Evolutionary conservation across 2,113 vertebrate species (phyloP).

Genomic region (Oxyruncus cristatus): DNA sequence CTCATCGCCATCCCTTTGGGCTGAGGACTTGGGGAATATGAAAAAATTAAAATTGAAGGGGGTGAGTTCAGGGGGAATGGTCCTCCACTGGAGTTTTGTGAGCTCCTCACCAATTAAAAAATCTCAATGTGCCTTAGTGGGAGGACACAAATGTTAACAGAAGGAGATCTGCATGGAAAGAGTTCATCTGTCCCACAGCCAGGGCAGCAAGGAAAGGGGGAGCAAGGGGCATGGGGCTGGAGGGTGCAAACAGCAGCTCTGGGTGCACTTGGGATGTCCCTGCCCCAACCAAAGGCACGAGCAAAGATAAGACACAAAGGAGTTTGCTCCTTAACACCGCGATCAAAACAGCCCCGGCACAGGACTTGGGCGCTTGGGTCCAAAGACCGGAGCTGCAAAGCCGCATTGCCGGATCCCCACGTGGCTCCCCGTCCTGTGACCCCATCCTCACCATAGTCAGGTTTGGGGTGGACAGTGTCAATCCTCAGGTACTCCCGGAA

Average conservation of each 20-base stretch:
- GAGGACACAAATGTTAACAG: background rate
- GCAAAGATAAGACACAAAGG: background rate
- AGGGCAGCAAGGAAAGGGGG: background rate
- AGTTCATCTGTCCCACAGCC: background rate
- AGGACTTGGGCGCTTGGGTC: background rate
- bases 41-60: background rate
- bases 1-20: background rate
- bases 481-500: slow-evolving; percentile 92
- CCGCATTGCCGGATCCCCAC: fast-evolving
- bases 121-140: background rate
- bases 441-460: slow-evolving; percentile 87
- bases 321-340: background rate
- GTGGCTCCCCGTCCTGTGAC: fast-evolving
- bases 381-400: background rate
- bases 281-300: background rate
- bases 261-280: fast-evolving
- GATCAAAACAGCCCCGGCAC: background rate
- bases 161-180: background rate
- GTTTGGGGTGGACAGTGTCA: slow-evolving; percentile 88
- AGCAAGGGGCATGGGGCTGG: background rate
- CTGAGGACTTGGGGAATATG: background rate
- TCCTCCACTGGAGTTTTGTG: background rate
- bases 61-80: background rate
- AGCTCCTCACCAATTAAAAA: background rate
- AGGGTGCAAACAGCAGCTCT: background rate